phyloP scores from a whole-genome alignment of 2,888 invertebrate species.

The Cartodere bifasciata region DNA sequence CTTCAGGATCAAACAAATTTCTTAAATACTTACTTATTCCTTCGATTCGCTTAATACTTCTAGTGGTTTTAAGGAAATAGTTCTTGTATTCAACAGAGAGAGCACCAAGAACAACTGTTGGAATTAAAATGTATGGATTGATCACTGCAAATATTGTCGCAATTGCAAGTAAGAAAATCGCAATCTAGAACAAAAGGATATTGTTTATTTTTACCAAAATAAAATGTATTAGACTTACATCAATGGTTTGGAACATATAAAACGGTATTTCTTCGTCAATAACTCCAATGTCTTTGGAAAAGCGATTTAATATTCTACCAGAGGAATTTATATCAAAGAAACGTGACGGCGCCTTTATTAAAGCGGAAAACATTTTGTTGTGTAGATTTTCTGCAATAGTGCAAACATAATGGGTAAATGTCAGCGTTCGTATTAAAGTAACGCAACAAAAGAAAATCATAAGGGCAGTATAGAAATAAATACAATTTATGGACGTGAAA shows the following conservation, averaged over 20 bases:
- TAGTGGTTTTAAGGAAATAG: slow-evolving; percentile 59
- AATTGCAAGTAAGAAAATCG: slow-evolving; percentile 52
- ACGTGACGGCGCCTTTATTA: slow-evolving; percentile 45
- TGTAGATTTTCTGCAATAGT: slow-evolving; percentile 41
- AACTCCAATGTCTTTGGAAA: slow-evolving; percentile 52
- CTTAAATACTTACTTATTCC: slow-evolving; percentile 46
- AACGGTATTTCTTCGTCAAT: slow-evolving; percentile 38
- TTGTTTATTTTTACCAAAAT: too few relatives aligned
- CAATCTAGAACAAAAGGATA: slow-evolving; percentile 18
- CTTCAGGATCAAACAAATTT: too few relatives aligned
- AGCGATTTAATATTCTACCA: slow-evolving; percentile 49
- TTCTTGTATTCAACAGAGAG: slow-evolving; percentile 52
- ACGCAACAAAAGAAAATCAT: slow-evolving; percentile 26
- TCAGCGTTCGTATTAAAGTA: slow-evolving; percentile 32
- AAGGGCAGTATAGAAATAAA: slow-evolving; percentile 9
- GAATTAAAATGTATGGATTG: slow-evolving; percentile 56
- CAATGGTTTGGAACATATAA: slow-evolving; percentile 35
- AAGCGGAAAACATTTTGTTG: slow-evolving; percentile 34
- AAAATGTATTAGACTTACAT: too few relatives aligned
- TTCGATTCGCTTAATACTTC: slow-evolving; percentile 60
- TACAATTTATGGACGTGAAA: slow-evolving; percentile 19
- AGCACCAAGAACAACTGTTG: slow-evolving; percentile 48
- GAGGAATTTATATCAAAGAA: slow-evolving; percentile 56
- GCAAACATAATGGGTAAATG: slow-evolving; percentile 38
- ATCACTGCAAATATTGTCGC: slow-evolving; percentile 59